Base-by-base conservation (phyloP, 1,140 invertebrate species). In the Caenorhabditis inopinata region DNA sequence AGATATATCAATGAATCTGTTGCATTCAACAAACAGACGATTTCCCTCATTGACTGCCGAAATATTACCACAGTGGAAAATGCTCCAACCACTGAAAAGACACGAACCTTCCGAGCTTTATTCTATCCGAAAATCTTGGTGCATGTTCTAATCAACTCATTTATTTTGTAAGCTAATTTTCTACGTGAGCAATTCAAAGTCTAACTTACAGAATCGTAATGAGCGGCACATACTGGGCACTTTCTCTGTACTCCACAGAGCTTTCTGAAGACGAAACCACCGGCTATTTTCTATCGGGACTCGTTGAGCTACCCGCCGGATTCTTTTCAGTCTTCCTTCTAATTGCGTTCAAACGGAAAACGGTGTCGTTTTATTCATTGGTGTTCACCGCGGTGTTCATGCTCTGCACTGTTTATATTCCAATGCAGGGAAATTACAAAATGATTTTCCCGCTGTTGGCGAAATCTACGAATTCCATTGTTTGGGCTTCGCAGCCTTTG, bases 211-310 rank as follows among this genome's bases (percentile, higher is more conserved):
- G 83, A 49, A 75, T 80, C 27, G 82, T 83, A 1, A 83, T 83
- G 77, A 83, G 75, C 29, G 46, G 74, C 9, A 73, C 62, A 23
- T 83, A 83, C 78, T 83, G 83, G 83, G 83, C 81, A 14, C 77
- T 83, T 12, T 83, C 83, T 2, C 47, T 83, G 18, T 83, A 84
- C 79, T 81, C 79, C 11, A 80, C 78, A 7, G 83, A 83, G 4
- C 51, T 83, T 14, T 76, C 79, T 16, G 83, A 83, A 83, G 78
- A 83, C 42, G 74, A 83, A 51, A 83, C 82, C 27, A 83, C 77
- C 25, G 83, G 83, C 6, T 83, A 62, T 32, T 79, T 83, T 25
- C 82, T 83, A 16, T 83, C 83, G 1, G 83, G 83, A 0, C 38
- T 83, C 9, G 76, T 83, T 9, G 83, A 83, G 42, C 42, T 83